A percentile compares a stretch with the other conserved stretches of the same genome.
Conservation (phyloP, 2,797 vertebrate species). For the Acanthurus lineatus region DNA sequence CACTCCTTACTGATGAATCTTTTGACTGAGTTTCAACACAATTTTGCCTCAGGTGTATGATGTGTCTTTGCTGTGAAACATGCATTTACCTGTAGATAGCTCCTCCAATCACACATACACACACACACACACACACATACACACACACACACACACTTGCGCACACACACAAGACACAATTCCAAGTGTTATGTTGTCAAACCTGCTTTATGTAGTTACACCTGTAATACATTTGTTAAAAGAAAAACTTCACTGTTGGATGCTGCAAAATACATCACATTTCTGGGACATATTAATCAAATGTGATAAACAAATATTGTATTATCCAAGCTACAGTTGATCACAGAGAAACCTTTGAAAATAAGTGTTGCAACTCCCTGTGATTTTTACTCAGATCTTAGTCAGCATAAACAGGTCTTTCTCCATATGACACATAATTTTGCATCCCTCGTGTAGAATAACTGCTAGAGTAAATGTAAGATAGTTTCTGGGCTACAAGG, state of each 20-base stretch:
- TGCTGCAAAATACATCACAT: background rate
- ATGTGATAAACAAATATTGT: background rate
- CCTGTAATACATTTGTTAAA: background rate
- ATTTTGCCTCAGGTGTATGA: conserved; percentile 22
- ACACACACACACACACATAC: too few species aligned
- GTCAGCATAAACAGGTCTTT: background rate
- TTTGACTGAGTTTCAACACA: conserved; percentile 3
- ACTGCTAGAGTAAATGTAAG: background rate
- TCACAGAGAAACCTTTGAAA: background rate
- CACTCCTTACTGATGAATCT: conserved; percentile 15
- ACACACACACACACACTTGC: too few species aligned
- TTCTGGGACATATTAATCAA: background rate
- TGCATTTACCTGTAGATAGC: conserved; percentile 29
- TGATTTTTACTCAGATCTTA: background rate
- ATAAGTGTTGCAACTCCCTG: background rate
- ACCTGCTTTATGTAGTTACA: background rate
- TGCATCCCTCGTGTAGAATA: background rate
- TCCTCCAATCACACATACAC: background rate
- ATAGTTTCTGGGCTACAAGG: background rate
- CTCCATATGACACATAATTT: background rate
- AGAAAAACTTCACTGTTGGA: background rate
- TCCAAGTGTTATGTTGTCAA: background rate
- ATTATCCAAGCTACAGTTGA: background rate
- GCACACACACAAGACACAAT: background rate
- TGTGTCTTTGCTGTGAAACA: conserved; percentile 15